These are phyloP conservation scores for Penelope pileata DNA, from an alignment of 2,113 vertebrate genomes.

Conservation along the genomic window DNA sequence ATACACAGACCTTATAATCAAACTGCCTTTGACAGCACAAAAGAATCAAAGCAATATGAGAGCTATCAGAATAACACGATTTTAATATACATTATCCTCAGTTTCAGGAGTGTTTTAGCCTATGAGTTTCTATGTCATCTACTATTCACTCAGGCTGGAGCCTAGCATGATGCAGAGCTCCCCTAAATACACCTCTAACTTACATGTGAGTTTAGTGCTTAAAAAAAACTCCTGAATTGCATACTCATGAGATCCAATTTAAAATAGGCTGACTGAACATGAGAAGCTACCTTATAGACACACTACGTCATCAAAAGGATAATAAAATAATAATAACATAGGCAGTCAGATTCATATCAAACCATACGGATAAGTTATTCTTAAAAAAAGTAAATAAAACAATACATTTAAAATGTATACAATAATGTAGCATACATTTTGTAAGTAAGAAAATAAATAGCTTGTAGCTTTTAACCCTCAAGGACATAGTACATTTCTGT, in stretches of 20 bases:
- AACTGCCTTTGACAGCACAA: background rate
- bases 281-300: conserved; percentile 13
- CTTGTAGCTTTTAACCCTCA: conserved; percentile 50
- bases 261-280: background rate
- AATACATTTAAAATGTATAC: background rate
- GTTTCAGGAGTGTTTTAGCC: background rate
- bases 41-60: background rate
- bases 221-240: background rate
- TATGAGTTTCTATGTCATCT: background rate
- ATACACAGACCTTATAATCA: background rate
- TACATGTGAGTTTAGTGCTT: background rate
- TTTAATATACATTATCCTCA: background rate
- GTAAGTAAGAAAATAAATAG: conserved; percentile 53
- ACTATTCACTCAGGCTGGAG: background rate
- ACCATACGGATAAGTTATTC: conserved; percentile 1
- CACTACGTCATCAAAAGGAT: background rate
- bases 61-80: background rate
- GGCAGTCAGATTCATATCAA: background rate
- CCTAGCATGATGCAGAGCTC: background rate
- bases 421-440: conserved; percentile 1
- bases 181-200: background rate
- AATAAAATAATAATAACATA: background rate
- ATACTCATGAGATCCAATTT: background rate
- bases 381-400: background rate
- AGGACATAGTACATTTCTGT: conserved; percentile 30